A percentile compares a stretch with the other conserved stretches of the same genome.
These are phyloP conservation scores for Madoqua kirkii DNA, from an alignment of 2,113 vertebrate genomes.

Conservation along the genomic window DNA sequence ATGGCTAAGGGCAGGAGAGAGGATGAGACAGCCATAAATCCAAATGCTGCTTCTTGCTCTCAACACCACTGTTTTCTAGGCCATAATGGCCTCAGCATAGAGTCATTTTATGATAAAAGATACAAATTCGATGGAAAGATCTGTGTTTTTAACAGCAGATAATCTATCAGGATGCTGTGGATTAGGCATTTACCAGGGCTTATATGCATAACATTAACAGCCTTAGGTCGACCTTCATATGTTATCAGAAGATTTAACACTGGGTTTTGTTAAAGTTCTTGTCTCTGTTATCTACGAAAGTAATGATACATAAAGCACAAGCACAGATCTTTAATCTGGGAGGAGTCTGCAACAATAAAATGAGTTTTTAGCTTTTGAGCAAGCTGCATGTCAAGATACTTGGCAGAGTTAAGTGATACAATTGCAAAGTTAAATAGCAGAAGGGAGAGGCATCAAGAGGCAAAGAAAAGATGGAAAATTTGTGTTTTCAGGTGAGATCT, in stretches of 20 bases:
- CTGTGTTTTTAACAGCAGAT: background rate
- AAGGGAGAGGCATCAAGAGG: conserved; percentile 31
- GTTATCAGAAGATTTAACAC: background rate
- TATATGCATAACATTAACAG: background rate
- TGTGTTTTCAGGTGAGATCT: conserved; percentile 64
- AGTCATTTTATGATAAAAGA: conserved; percentile 29
- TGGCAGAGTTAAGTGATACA: conserved; percentile 60
- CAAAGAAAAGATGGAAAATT: conserved; percentile 66
- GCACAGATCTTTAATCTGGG: background rate
- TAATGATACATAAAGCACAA: background rate
- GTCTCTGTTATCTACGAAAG: background rate
- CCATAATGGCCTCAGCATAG: background rate
- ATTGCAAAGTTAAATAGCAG: conserved; percentile 53
- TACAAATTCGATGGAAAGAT: background rate
- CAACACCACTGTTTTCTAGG: background rate
- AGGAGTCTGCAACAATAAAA: background rate
- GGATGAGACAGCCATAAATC: background rate
- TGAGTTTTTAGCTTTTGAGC: background rate
- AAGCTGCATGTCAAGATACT: conserved; percentile 46
- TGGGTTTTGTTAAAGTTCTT: background rate
- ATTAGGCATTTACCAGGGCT: background rate
- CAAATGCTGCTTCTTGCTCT: background rate
- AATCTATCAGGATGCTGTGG: background rate
- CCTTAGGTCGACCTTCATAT: background rate
- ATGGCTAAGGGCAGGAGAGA: background rate